Percentiles rank a stretch among this genome's conserved stretches.
These are phyloP conservation scores for Hirtodrosophila trivittata DNA, from an alignment of 2,888 invertebrate genomes.

Conservation along the genomic window DNA sequence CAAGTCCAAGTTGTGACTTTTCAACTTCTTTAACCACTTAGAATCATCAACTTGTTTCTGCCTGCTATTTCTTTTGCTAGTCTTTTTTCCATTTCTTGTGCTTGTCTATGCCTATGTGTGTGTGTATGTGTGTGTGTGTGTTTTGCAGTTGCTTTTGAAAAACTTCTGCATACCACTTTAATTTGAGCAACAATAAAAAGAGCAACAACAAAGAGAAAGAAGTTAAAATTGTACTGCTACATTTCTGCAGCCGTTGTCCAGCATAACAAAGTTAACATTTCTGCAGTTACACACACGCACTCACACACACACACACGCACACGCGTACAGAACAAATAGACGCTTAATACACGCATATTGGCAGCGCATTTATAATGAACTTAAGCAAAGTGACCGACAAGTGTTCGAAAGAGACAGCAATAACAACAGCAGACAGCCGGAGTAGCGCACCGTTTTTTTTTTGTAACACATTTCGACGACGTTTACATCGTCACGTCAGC, in stretches of 20 bases:
- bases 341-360: constrained; percentile 17
- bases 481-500: constrained; percentile 34
- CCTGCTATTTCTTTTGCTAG: constrained; percentile 45
- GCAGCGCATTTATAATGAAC: constrained; percentile 54
- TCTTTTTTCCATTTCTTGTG: constrained; percentile 11
- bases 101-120: constrained; percentile 6
- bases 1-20: constrained; percentile 60
- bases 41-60: constrained; percentile 74
- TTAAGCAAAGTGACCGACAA: constrained; percentile 39
- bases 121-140: constrained; percentile 33
- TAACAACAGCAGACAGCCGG: constrained; percentile 22
- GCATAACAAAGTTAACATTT: constrained; percentile 37
- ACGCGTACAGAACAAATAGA: background rate
- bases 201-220: constrained; percentile 16
- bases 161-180: constrained; percentile 66
- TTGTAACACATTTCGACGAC: constrained; percentile 44
- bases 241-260: too few species aligned
- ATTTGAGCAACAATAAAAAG: constrained; percentile 48
- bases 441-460: constrained; percentile 29
- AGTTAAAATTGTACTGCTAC: constrained; percentile 23
- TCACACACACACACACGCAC: constrained; percentile 7
- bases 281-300: constrained; percentile 13
- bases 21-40: constrained; percentile 76
- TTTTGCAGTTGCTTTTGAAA: constrained; percentile 46
- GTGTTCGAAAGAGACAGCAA: constrained; percentile 8